Base-by-base conservation (phyloP, 2,888 invertebrate genomes). In the Eueremaeus valkanovi region DNA sequence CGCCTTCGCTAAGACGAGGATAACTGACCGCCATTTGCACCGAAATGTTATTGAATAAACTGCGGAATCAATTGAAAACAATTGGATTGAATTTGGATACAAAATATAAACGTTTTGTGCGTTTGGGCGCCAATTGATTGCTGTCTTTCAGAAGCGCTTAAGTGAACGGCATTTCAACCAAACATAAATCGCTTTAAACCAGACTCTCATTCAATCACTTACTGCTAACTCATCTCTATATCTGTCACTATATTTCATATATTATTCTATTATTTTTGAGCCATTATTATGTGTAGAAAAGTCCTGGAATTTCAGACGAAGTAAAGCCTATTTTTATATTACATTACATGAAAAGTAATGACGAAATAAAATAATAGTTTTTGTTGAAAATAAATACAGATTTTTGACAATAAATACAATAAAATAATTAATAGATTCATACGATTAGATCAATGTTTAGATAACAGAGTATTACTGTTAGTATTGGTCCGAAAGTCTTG, bases 1-100 rank as follows among this genome's bases (percentile, higher is more conserved):
- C 73, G 9, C 70, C 70, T 42, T 73, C 55, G 45, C 51, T 66
- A 24, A 76, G 42, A 45, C 55, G 51, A 1, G 68, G 68, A n/a
- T n/a, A 68, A 68, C 16, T 24, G 2, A 40, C 2, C 0, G 68
- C n/a, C 68, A 68, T 68, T 40, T 36, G 40, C 6, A 11, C 1
- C 3, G 29, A 27, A 58, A 58, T 58, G 9, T 18, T 21, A 61
- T 21, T 42, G 24, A 68, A 40, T 24, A 11, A 58, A 36, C 9
- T 9, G 21, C 40, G 24, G n/a, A 42, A 33, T 29, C 24, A 63
- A 16, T 18, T 27, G 18, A 63, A 16, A 16, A 31, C 33, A 33
- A 11, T 16, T 18, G 11, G 8, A 16, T 29, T 9, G 5, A 33
- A 63, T 6, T 63, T 6, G 5, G 3, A 36, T 5, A 66, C 8